Percentiles rank a stretch among this genome's conserved stretches.
phyloP scores from a whole-genome alignment of 1,140 invertebrate genomes.

The Mizuhopecten yessoensis region DNA sequence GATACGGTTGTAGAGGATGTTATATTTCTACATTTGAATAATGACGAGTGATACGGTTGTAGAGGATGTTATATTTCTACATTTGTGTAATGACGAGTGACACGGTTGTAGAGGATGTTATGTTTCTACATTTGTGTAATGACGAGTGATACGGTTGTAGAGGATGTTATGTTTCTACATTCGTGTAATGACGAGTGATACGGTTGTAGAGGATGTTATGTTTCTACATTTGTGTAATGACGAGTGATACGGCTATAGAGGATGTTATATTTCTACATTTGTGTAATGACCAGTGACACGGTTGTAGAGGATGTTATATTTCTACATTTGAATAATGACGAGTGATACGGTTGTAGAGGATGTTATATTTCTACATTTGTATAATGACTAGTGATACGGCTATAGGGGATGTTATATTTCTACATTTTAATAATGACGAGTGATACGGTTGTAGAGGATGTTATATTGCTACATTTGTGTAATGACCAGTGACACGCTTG shows the following conservation, averaged over 20 bases:
- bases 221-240: too few relatives aligned
- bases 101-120: constrained; percentile 69
- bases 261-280: background rate
- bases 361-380: too few relatives aligned
- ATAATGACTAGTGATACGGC: background rate
- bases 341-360: constrained; percentile 65
- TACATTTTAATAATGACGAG: too few relatives aligned
- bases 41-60: constrained; percentile 44
- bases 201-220: constrained; percentile 71
- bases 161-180: constrained; percentile 44
- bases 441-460: constrained; percentile 66
- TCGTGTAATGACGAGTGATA: too few relatives aligned
- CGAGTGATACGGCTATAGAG: constrained; percentile 63
- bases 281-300: background rate
- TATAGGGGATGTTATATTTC: too few relatives aligned
- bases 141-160: constrained; percentile 62
- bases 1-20: constrained; percentile 67
- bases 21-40: too few relatives aligned
- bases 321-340: too few relatives aligned
- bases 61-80: constrained; percentile 69
- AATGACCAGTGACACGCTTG: constrained; percentile 40
- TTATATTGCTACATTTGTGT: too few relatives aligned
- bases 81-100: too few relatives aligned
- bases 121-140: too few relatives aligned
- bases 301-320: constrained; percentile 73